phyloP scores from a whole-genome alignment of 1,140 invertebrate species.

The Prorops nasuta region DNA sequence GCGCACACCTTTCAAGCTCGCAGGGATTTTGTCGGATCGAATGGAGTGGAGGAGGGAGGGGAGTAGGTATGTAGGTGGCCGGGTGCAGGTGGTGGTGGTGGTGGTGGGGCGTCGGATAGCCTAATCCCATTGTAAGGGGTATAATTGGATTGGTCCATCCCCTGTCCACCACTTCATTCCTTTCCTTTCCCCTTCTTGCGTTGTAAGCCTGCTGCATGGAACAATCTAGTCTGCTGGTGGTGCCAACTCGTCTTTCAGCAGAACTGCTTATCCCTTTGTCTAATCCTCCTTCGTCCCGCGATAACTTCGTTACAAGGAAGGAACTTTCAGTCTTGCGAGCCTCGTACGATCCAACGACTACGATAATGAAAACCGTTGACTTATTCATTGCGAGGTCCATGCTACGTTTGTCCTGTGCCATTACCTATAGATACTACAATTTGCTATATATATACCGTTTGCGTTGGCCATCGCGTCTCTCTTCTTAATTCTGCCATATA shows the following conservation, averaged over 20 bases:
- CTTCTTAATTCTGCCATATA: no score
- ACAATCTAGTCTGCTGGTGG: constrained; percentile 27
- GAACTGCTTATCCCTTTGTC: constrained; percentile 30
- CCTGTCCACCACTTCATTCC: constrained; percentile 35
- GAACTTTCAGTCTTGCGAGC: constrained; percentile 20
- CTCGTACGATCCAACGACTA: constrained; percentile 13
- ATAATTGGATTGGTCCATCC: constrained; percentile 37
- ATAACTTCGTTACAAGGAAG: constrained; percentile 29
- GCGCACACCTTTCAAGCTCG: constrained; percentile 23
- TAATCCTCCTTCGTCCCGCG: constrained; percentile 26
- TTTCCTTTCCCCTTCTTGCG: constrained; percentile 23
- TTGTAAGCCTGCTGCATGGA: constrained; percentile 16
- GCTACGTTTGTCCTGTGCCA: no score
- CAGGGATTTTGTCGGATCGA: constrained; percentile 13
- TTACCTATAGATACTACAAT: no score
- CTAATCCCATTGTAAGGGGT: constrained; percentile 40
- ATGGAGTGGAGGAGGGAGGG: background rate
- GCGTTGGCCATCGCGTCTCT: no score
- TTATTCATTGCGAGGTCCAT: no score
- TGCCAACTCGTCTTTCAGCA: constrained; percentile 29
- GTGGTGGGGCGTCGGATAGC: no score
- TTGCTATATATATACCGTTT: no score
- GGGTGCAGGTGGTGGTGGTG: no score
- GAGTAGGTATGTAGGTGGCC: no score
- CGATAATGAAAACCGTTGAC: no score